Evolutionary conservation across 2,888 invertebrate genomes (phyloP).

Genomic region (Melipona bicolor): DNA sequence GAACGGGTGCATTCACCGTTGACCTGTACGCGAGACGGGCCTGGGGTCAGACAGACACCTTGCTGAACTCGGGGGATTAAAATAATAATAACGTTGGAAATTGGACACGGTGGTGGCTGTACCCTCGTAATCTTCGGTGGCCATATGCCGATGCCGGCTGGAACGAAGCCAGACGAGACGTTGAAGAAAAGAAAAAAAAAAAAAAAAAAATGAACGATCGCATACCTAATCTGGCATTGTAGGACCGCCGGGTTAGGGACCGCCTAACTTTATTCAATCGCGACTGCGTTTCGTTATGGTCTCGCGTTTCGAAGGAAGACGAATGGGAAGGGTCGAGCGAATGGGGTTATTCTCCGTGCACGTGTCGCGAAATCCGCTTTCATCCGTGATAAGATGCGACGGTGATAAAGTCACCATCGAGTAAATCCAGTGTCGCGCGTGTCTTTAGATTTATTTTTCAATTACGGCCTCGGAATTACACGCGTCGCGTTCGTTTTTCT

Average conservation of each 20-base stretch:
- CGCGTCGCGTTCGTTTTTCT: neutral
- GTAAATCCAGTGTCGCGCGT: conserved; percentile 13
- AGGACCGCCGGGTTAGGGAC: conserved; percentile 59
- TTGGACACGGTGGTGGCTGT: conserved; percentile 79
- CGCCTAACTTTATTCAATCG: conserved; percentile 81
- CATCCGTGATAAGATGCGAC: conserved; percentile 52
- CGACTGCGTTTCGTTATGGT: conserved; percentile 65
- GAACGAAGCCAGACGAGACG: conserved; percentile 78
- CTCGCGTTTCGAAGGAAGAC: conserved; percentile 54
- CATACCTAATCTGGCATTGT: conserved; percentile 79
- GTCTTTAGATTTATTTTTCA: conserved; percentile 44
- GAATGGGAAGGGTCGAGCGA: conserved; percentile 30
- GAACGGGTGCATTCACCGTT: neutral
- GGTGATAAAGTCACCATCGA: conserved; percentile 43
- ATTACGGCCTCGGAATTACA: conserved; percentile 6
- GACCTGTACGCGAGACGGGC: neutral
- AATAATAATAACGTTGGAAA: conserved; percentile 81
- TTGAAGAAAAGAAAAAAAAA: conserved; percentile 64
- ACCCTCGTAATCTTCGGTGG: conserved; percentile 80
- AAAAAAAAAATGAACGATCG: conserved; percentile 70
- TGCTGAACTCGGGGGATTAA: conserved; percentile 77
- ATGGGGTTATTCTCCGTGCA: conserved; percentile 46
- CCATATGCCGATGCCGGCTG: conserved; percentile 81
- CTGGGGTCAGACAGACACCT: conserved; percentile 48
- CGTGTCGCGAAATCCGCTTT: conserved; percentile 53